Conservation (phyloP, 2,113 vertebrate species). For the Neopipo cinnamomea region DNA sequence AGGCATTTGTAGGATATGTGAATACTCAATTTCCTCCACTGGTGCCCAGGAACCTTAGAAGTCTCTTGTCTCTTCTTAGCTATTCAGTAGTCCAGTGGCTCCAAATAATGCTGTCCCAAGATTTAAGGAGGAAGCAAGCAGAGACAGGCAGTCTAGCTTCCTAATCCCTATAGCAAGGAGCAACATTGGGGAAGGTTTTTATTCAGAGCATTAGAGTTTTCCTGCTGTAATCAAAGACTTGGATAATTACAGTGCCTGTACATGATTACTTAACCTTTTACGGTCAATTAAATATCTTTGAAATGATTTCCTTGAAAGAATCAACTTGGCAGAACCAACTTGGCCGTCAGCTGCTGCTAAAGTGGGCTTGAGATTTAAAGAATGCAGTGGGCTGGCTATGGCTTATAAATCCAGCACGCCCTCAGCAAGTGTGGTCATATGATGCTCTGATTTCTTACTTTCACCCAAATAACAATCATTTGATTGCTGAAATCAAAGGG, state of each 20-base stretch:
- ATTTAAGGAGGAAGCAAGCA: neutral
- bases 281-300: neutral
- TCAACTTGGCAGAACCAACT: neutral
- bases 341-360: conserved; percentile 4
- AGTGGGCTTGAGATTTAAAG: neutral
- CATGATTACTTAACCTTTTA: neutral
- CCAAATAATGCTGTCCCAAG: neutral
- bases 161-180: neutral
- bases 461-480: neutral
- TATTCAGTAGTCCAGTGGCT: neutral
- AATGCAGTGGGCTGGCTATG: neutral
- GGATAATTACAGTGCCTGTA: neutral
- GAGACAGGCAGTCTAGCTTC: neutral
- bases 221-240: rapidly evolving
- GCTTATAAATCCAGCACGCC: neutral
- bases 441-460: neutral
- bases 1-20: neutral
- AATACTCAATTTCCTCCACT: neutral
- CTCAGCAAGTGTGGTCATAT: neutral
- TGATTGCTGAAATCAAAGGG: neutral
- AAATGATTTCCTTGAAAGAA: neutral
- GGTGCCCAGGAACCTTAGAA: neutral
- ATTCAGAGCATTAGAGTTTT: neutral
- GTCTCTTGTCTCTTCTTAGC: neutral
- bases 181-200: neutral